Evolutionary conservation across 1,140 invertebrate species (phyloP).

Genomic region (Sarcophaga peregrina): DNA sequence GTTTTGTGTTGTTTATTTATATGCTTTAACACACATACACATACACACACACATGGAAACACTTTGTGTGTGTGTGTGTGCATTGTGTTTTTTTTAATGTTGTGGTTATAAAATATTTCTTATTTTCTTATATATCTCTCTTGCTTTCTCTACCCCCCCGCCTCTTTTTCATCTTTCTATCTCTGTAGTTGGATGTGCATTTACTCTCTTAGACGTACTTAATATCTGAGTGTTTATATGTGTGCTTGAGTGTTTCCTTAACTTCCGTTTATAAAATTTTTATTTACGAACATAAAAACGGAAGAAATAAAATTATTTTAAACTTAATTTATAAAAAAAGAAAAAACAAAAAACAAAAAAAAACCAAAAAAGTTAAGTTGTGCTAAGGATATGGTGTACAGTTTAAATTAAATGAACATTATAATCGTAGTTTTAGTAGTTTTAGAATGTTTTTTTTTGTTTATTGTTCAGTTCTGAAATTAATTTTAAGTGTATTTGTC

Average conservation of each 20-base stretch:
- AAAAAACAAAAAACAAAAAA: too few species aligned
- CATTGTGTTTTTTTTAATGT: not conserved
- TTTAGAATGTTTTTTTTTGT: too few species aligned
- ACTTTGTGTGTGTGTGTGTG: too few species aligned
- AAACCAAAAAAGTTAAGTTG: too few species aligned
- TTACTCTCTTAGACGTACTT: not conserved
- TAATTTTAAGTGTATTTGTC: too few species aligned
- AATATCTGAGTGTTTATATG: not conserved
- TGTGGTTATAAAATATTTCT: constrained; percentile 10
- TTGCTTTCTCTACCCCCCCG: not conserved
- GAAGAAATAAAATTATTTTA: not conserved
- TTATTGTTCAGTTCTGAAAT: too few species aligned
- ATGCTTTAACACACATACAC: not conserved
- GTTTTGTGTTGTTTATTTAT: not conserved
- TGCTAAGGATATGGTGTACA: too few species aligned
- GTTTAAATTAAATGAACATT: too few species aligned
- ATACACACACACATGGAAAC: too few species aligned
- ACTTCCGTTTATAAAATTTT: not conserved
- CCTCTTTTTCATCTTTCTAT: not conserved
- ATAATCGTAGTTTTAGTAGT: too few species aligned
- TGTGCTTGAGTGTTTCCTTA: not conserved
- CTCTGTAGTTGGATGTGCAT: not conserved
- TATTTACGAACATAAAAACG: not conserved
- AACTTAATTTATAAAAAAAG: not conserved
- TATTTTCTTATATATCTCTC: not conserved